These are phyloP conservation scores for Craseonycteris thonglongyai DNA, from an alignment of 2,113 vertebrate genomes.

Conservation along the genomic window DNA sequence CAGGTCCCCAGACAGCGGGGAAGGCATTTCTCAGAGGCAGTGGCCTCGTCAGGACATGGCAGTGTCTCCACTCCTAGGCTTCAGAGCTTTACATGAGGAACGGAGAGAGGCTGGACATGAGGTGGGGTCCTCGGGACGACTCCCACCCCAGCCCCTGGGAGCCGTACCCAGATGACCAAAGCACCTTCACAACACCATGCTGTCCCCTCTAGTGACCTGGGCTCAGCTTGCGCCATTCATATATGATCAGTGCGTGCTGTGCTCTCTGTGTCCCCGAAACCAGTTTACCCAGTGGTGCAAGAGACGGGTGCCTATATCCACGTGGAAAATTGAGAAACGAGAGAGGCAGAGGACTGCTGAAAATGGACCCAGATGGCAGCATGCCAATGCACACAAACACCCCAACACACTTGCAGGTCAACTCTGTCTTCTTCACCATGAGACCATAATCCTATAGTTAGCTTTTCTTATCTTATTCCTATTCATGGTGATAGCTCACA, in stretches of 20 bases:
- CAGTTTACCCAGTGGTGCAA: not conserved
- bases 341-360: not conserved
- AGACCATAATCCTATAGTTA: not conserved
- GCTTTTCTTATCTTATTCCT: not conserved
- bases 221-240: not conserved
- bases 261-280: not conserved
- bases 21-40: not conserved
- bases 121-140: not conserved
- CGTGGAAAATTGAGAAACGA: not conserved
- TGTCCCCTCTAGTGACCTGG: not conserved
- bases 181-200: not conserved
- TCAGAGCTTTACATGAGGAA: not conserved
- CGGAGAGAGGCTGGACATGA: not conserved
- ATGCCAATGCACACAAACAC: not conserved
- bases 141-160: not conserved
- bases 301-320: not conserved
- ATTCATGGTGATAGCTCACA: not conserved
- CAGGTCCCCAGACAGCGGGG: not conserved
- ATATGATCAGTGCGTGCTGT: rapidly evolving
- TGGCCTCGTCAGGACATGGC: not conserved
- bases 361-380: not conserved
- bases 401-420: not conserved
- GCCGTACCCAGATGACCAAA: not conserved
- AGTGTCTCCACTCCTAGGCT: not conserved
- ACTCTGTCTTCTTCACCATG: not conserved